Percentiles rank a stretch among this genome's conserved stretches.
These are phyloP conservation scores for Luperina nickerlii DNA, from an alignment of 2,888 invertebrate genomes.

Conservation along the genomic window DNA sequence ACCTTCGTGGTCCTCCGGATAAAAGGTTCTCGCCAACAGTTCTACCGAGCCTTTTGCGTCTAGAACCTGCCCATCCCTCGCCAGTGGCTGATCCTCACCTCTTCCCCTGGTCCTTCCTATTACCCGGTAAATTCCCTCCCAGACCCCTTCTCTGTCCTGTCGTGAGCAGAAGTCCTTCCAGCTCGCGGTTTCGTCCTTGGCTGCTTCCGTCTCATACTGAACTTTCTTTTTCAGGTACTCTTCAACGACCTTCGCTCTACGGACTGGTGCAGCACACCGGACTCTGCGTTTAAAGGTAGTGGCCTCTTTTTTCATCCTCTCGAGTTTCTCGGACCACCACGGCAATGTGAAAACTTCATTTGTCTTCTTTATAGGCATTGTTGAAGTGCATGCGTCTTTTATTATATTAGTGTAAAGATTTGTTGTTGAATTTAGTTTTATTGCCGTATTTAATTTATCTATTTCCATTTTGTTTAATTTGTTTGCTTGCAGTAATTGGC, in stretches of 20 bases:
- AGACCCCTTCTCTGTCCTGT: slow-evolving; percentile 34
- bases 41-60: slow-evolving; percentile 26
- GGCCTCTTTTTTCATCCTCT: too few species aligned
- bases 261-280: not conserved
- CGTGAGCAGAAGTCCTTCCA: slow-evolving; percentile 49
- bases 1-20: slow-evolving; percentile 3
- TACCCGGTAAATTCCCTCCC: slow-evolving; percentile 27
- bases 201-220: not conserved
- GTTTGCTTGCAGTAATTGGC: too few species aligned
- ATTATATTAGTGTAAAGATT: too few species aligned
- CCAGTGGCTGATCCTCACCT: not conserved
- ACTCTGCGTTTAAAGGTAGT: not conserved
- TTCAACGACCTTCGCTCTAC: not conserved
- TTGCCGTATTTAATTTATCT: too few species aligned
- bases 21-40: slow-evolving; percentile 26
- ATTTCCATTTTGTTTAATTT: too few species aligned
- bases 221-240: not conserved
- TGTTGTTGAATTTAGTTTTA: too few species aligned
- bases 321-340: too few species aligned
- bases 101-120: slow-evolving; percentile 10
- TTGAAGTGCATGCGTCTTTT: too few species aligned
- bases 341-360: too few species aligned
- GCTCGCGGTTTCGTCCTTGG: not conserved
- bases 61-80: not conserved
- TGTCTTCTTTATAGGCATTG: too few species aligned